phyloP scores from a whole-genome alignment of 2,113 vertebrate genomes.

The Mus spicilegus region DNA sequence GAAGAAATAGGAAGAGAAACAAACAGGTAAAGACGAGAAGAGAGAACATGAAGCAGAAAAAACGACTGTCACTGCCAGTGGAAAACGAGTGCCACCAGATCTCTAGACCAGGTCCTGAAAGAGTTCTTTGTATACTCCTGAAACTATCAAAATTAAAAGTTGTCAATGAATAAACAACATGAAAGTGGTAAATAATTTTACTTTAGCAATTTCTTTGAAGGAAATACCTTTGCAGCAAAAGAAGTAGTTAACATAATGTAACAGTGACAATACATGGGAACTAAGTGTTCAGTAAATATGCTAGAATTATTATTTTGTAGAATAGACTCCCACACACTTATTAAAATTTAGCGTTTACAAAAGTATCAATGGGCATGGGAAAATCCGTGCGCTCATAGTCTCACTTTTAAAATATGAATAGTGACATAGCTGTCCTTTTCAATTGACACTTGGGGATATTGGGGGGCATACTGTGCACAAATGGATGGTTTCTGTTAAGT shows the following conservation, averaged over 20 bases:
- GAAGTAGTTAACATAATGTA: not conserved
- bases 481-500: not conserved
- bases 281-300: not conserved
- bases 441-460: not conserved
- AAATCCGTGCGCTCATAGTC: not conserved
- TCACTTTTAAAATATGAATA: conserved; percentile 12
- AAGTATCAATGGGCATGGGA: not conserved
- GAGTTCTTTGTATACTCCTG: not conserved
- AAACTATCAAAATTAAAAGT: conserved; percentile 4
- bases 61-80: not conserved
- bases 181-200: conserved; percentile 7
- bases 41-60: not conserved
- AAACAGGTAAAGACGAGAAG: not conserved
- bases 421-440: not conserved
- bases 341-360: not conserved
- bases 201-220: conserved; percentile 8
- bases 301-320: not conserved
- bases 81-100: not conserved
- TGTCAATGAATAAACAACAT: not conserved
- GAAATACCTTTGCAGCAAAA: not conserved
- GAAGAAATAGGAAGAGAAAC: not conserved
- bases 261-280: not conserved
- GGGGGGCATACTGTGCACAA: not conserved
- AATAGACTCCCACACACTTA: not conserved
- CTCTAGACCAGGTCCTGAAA: not conserved